Conservation (phyloP, 2,113 vertebrate species). For the Epinephelus lanceolatus region DNA sequence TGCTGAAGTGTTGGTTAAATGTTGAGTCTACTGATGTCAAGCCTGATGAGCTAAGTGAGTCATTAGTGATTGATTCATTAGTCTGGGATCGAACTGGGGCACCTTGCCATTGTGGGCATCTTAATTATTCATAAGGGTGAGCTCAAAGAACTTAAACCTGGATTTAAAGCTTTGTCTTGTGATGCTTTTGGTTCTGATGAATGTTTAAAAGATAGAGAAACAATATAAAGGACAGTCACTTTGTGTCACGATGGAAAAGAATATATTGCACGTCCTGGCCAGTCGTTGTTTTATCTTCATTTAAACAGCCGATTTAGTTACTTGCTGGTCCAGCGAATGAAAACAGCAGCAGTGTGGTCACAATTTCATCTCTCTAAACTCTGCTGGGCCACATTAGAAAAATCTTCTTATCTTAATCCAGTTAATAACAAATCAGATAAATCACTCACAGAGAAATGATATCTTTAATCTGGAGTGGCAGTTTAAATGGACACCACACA, state of each 20-base stretch:
- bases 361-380: background rate
- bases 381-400: background rate
- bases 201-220: constrained; percentile 9
- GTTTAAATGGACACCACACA: constrained; percentile 39
- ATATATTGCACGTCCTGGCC: background rate
- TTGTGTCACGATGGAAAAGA: background rate
- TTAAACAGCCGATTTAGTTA: background rate
- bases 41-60: constrained; percentile 73
- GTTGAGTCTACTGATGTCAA: constrained; percentile 67
- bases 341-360: background rate
- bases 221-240: background rate
- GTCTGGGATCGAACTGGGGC: constrained; percentile 66
- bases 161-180: constrained; percentile 62
- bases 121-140: constrained; percentile 76
- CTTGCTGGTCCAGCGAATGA: background rate
- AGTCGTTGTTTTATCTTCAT: background rate
- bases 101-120: constrained; percentile 64
- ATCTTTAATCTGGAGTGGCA: constrained; percentile 34
- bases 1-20: constrained; percentile 60
- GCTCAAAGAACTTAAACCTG: constrained; percentile 67
- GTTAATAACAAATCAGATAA: background rate
- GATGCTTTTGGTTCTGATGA: constrained; percentile 19
- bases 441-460: background rate
- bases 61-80: constrained; percentile 81
- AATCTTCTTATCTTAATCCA: background rate